Conservation (phyloP, 1,140 invertebrate genomes). For the Zelostemma sp. region DNA sequence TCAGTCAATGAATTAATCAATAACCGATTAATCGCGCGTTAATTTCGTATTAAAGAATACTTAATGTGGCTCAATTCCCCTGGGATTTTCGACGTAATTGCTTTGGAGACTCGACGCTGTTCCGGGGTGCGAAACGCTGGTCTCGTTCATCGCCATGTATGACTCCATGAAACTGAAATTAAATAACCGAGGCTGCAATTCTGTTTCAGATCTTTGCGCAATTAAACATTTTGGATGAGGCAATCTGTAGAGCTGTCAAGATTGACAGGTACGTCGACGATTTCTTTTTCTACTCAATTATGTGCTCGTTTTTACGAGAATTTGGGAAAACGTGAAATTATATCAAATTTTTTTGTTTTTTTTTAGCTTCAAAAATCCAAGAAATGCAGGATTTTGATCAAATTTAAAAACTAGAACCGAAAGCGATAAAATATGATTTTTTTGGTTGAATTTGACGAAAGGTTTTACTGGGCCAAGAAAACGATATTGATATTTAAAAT, state of each 20-base stretch:
- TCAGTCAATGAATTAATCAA: slow-evolving; percentile 8
- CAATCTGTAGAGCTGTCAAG: slow-evolving; percentile 49
- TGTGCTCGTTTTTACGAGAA: too few relatives aligned
- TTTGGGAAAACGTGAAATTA: too few relatives aligned
- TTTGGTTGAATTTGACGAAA: too few relatives aligned
- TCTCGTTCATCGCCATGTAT: neutral
- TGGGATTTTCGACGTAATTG: slow-evolving; percentile 18
- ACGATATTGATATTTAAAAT: too few relatives aligned
- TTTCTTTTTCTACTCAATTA: too few relatives aligned
- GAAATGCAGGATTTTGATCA: neutral
- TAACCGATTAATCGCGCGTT: neutral
- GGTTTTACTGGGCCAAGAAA: too few relatives aligned
- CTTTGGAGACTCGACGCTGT: slow-evolving; percentile 23
- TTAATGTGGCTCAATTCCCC: slow-evolving; percentile 35
- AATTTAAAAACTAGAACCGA: too few relatives aligned
- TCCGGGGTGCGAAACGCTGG: neutral
- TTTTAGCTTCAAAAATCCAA: too few relatives aligned
- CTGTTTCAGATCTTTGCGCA: slow-evolving; percentile 48
- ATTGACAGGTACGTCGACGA: slow-evolving; percentile 53
- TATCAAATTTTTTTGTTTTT: too few relatives aligned
- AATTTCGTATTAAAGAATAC: slow-evolving; percentile 13
- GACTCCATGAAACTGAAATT: slow-evolving; percentile 7
- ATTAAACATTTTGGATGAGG: slow-evolving; percentile 59
- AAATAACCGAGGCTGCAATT: slow-evolving; percentile 19
- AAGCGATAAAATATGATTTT: too few relatives aligned